phyloP scores from a whole-genome alignment of 2,797 vertebrate genomes.

The Premnoplex brunnescens region DNA sequence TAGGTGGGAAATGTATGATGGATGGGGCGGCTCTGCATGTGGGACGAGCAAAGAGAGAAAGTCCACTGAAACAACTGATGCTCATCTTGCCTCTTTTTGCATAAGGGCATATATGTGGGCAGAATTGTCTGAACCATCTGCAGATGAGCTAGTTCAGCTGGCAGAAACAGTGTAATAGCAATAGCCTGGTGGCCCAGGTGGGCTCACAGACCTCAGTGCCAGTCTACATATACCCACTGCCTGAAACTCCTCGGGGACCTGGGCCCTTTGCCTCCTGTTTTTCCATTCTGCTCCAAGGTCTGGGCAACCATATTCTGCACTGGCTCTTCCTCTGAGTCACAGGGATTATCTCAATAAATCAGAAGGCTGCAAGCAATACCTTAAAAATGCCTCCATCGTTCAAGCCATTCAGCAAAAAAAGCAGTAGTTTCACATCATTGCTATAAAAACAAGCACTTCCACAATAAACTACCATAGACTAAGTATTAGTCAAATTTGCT shows the following conservation, averaged over 20 bases:
- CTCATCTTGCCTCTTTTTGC: not conserved
- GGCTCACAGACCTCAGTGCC: not conserved
- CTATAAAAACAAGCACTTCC: not conserved
- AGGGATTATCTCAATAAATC: not conserved
- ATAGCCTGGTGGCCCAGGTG: not conserved
- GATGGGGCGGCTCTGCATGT: not conserved
- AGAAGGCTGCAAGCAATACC: not conserved
- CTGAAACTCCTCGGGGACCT: not conserved
- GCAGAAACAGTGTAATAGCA: not conserved
- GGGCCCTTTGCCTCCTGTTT: rapidly evolving
- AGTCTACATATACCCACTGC: rapidly evolving
- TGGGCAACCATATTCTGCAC: not conserved
- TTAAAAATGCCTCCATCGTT: not conserved
- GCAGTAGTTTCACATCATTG: not conserved
- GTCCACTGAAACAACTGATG: not conserved
- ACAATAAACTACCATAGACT: not conserved
- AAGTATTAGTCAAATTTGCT: not conserved
- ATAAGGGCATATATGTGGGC: not conserved
- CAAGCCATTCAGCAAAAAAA: not conserved
- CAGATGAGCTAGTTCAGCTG: not conserved
- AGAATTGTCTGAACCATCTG: not conserved
- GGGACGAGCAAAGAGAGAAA: not conserved
- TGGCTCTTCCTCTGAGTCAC: not conserved
- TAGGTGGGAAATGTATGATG: not conserved
- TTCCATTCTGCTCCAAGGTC: not conserved